Conservation (phyloP, 2,888 invertebrate species). For the Conomelus anceps region DNA sequence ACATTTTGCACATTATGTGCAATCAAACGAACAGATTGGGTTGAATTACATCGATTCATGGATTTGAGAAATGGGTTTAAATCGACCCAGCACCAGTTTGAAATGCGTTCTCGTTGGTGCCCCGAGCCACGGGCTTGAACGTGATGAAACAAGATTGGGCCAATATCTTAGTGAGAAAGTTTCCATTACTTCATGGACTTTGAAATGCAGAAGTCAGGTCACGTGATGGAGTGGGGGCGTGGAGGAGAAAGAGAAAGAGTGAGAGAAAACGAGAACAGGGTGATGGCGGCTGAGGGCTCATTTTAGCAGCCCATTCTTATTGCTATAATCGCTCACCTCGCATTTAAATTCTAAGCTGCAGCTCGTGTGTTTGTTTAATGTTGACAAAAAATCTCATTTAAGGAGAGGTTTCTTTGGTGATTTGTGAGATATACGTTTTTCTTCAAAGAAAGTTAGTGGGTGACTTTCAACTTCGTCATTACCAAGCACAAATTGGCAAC, state of each 20-base stretch:
- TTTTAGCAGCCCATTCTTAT: too few relatives aligned
- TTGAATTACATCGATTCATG: background rate
- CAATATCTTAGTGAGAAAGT: constrained; percentile 1
- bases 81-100: background rate
- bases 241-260: background rate
- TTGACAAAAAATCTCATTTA: too few relatives aligned
- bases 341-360: too few relatives aligned
- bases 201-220: background rate
- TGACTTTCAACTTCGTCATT: too few relatives aligned
- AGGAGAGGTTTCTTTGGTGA: too few relatives aligned
- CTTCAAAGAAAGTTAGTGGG: too few relatives aligned
- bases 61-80: background rate
- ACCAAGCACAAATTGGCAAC: too few relatives aligned
- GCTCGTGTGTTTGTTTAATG: too few relatives aligned
- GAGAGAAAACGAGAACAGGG: background rate
- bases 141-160: constrained; percentile 4
- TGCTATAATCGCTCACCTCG: too few relatives aligned
- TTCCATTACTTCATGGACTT: constrained; percentile 2
- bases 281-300: background rate
- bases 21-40: background rate
- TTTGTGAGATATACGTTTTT: too few relatives aligned
- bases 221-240: background rate
- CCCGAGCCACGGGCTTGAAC: background rate
- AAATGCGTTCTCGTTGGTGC: background rate
- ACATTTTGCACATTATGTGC: too few relatives aligned